phyloP scores from a whole-genome alignment of 2,113 vertebrate genomes.

The Anas platyrhynchos region DNA sequence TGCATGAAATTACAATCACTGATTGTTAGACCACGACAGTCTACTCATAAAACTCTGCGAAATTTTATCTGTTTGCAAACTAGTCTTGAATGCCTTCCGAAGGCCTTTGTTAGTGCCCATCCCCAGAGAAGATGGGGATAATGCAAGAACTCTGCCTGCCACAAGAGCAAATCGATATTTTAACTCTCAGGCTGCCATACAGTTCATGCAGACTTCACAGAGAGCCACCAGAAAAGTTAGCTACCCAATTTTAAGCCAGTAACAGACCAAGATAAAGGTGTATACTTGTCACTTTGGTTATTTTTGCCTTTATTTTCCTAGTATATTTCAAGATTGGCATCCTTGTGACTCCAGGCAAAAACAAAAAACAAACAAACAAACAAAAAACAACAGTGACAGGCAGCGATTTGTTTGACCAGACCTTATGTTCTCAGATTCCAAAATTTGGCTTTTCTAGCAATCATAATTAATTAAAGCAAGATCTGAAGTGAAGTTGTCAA shows the following conservation, averaged over 20 bases:
- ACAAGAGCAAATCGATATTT: background rate
- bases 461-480: background rate
- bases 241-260: background rate
- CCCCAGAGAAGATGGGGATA: background rate
- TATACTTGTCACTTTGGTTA: background rate
- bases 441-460: background rate
- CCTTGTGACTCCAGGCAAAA: background rate
- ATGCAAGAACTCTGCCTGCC: background rate
- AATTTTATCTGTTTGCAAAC: conserved; percentile 56
- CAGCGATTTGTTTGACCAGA: background rate
- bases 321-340: background rate
- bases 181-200: background rate
- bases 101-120: conserved; percentile 22
- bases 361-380: background rate
- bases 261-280: background rate
- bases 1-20: conserved; percentile 61
- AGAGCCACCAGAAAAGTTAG: background rate
- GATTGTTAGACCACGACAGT: conserved; percentile 44
- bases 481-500: conserved; percentile 26
- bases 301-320: background rate
- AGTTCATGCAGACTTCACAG: background rate
- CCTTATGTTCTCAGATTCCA: background rate
- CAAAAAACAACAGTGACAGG: background rate
- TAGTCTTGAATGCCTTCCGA: conserved; percentile 6
- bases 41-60: conserved; percentile 27